Evolutionary conservation across 2,797 vertebrate genomes (phyloP), one percentile per base, ranked within the genome.

Genomic region (Phoeniculus purpureus): DNA sequence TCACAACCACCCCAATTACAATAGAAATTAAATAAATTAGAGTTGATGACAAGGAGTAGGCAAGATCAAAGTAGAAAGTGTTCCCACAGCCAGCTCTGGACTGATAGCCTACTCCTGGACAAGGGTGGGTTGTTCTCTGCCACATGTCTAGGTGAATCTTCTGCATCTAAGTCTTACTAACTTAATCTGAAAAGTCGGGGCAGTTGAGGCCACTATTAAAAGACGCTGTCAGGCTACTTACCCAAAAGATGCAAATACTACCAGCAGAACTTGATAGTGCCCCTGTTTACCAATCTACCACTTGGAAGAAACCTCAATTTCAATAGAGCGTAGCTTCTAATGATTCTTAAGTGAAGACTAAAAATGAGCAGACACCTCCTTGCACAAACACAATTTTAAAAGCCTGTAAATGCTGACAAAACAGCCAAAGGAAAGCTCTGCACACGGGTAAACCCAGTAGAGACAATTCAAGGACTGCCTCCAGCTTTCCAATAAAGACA

Each of bases 381-480:
- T 89, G 50, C 81, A 86, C 48, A 21, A 86, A 48, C 29, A 55
- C 1, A 25, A 79, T 58, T 88, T 56, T 59, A 79, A 86, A 45
- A 81, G 20, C 27, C 47, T 82, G 60, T 47, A 92, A 94, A 84
- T 31, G 71, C 64, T 71, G 54, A 61, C 58, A 71, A 40, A 90
- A 70, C 37, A 62, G 43, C 32, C 68, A 83, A 70, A 62, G 25
- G 40, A 83, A 86, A 92, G 78, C 45, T 76, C 67, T 62, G 48
- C 31, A 76, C 31, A 76, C 29, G 52, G 58, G 58, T 77, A 87
- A 58, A 65, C 47, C 78, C 84, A 74, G 43, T 0, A 68, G 34
- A 87, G 43, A 37, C 81, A 92, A 88, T 81, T 75, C 73, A 82
- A 72, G 45, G 80, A 59, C 45, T 75, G 75, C 75, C 65, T 73